Conservation (phyloP, 2,113 vertebrate genomes). For the Trichechus manatus region DNA sequence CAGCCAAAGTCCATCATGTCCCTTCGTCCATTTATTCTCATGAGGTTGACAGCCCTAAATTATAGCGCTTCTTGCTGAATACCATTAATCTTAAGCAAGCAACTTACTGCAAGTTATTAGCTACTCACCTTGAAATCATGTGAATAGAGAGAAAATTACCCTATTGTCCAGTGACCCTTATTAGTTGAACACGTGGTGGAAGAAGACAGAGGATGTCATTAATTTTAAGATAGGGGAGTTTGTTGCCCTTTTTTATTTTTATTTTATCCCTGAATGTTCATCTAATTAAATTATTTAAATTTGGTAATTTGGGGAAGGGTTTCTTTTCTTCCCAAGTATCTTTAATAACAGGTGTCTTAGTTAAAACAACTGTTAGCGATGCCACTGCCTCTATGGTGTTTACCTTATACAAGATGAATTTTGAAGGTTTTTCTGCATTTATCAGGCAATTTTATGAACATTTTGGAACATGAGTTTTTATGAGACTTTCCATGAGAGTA, state of each 20-base stretch:
- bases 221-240: constrained; percentile 58
- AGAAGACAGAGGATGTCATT: constrained; percentile 67
- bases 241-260: constrained; percentile 41
- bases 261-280: constrained; percentile 70
- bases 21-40: constrained; percentile 45
- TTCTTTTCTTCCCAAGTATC: neutral
- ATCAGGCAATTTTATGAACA: constrained; percentile 31
- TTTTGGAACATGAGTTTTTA: constrained; percentile 44
- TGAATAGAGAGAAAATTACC: constrained; percentile 84
- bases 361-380: neutral
- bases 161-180: constrained; percentile 56
- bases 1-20: constrained; percentile 70
- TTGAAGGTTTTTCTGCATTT: constrained; percentile 53
- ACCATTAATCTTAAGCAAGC: constrained; percentile 82
- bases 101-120: constrained; percentile 83
- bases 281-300: constrained; percentile 57
- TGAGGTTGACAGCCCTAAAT: constrained; percentile 75
- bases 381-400: neutral
- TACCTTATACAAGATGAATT: constrained; percentile 63
- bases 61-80: constrained; percentile 74
- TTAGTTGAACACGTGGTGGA: constrained; percentile 73
- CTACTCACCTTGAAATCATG: constrained; percentile 85
- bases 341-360: constrained; percentile 37
- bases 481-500: neutral
- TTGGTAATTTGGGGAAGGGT: neutral